phyloP scores from a whole-genome alignment of 2,888 invertebrate species.

The Heliconius erato region DNA sequence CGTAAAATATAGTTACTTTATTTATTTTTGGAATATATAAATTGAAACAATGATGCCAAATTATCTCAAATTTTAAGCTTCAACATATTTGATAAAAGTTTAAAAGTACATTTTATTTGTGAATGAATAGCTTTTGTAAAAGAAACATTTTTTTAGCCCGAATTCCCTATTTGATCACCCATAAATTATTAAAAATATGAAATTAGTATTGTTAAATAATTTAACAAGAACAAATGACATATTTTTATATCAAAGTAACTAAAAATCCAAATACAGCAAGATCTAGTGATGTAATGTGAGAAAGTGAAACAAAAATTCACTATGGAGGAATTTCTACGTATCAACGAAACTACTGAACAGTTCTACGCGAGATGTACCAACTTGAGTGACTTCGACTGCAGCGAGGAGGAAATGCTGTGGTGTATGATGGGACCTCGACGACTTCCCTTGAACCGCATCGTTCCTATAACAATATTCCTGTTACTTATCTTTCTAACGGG shows the following conservation, averaged over 20 bases:
- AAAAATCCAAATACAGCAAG: neutral
- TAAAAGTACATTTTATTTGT: no score
- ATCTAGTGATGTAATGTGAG: neutral
- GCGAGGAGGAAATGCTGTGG: slow-evolving; percentile 86
- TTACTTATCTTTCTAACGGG: slow-evolving; percentile 93
- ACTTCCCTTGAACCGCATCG: slow-evolving; percentile 84
- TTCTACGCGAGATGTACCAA: slow-evolving; percentile 77
- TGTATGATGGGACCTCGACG: slow-evolving; percentile 87
- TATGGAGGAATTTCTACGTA: slow-evolving; percentile 68
- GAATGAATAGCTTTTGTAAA: neutral
- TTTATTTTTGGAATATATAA: neutral
- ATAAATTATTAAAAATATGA: neutral
- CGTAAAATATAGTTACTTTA: neutral
- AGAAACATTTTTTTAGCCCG: no score
- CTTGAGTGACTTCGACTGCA: slow-evolving; percentile 83
- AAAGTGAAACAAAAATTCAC: slow-evolving; percentile 29
- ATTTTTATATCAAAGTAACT: neutral
- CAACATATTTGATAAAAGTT: no score
- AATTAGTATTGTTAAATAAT: neutral
- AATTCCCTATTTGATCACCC: neutral
- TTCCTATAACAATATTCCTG: slow-evolving; percentile 89
- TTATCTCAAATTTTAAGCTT: no score
- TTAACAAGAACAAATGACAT: neutral
- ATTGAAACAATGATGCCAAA: no score
- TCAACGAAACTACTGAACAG: slow-evolving; percentile 66